Percentiles rank a stretch among this genome's conserved stretches.
Conservation (phyloP, 2,888 invertebrate genomes). For the Pseudococcus jackbeardsleyi region DNA sequence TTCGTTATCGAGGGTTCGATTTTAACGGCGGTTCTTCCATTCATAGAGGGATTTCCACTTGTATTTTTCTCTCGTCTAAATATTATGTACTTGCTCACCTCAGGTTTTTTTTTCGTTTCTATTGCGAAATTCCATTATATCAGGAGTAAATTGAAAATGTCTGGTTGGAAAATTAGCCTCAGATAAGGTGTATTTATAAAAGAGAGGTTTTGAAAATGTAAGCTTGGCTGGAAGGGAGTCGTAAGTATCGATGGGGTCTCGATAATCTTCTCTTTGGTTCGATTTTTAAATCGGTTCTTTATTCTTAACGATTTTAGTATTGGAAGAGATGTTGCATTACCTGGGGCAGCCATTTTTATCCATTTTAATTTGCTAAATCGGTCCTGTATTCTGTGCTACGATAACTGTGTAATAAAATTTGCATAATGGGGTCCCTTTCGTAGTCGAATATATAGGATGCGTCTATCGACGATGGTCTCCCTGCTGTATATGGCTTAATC, state of each 20-base stretch:
- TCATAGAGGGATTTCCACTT: neutral
- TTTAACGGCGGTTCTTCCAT: neutral
- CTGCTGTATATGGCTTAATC: neutral
- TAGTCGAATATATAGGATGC: neutral
- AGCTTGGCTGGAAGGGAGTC: neutral
- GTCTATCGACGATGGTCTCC: neutral
- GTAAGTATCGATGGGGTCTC: neutral
- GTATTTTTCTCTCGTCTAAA: neutral
- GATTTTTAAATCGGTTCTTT: constrained; percentile 30
- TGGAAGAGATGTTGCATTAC: neutral
- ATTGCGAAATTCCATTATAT: neutral
- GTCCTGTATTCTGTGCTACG: neutral
- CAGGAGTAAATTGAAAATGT: constrained; percentile 46
- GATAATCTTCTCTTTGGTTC: neutral
- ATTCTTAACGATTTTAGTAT: constrained; percentile 31
- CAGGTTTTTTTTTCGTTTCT: neutral
- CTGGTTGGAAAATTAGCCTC: constrained; percentile 19
- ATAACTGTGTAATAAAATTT: constrained; percentile 42
- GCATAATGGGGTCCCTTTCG: neutral
- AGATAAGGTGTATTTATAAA: constrained; percentile 1
- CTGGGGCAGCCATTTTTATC: neutral
- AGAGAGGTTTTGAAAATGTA: too few relatives aligned
- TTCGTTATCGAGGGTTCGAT: neutral
- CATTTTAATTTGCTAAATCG: constrained; percentile 43
- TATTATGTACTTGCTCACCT: neutral